Evolutionary conservation across 2,888 invertebrate species (phyloP), one percentile per base, ranked within the genome.

Genomic region (Lampropteryx suffumata): DNA sequence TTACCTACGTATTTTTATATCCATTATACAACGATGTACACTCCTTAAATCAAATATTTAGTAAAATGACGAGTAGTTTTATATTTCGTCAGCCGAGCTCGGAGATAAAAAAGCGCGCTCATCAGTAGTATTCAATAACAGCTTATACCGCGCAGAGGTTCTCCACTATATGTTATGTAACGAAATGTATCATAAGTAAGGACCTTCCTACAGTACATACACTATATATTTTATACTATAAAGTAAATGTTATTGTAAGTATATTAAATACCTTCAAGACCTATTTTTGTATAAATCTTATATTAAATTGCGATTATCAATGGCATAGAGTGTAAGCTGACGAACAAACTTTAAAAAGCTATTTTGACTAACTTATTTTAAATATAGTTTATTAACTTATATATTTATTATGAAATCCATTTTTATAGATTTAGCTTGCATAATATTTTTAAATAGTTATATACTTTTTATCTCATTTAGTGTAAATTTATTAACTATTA

Each of bases 401-500:
- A 13, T 28, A 17, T 4, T 17, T 17, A 17, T 17, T 34, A 34
- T 48, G 41, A 7, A 27, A 37, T 9, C 41, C 34, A 11, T n/a
- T 41, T 40, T 30, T 43, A 35, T 30, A 32, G 27, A 27, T 30
- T 44, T 45, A 30, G 12, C 34, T 34, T 14, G 26, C 24, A 35
- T 35, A 34, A 12, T 47, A 39, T 41, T 48, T 35, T 33, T 21
- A 33, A 26, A 36, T 36, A 40, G 6, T 24, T 24, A 5, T 21
- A 21, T 4, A 24, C 17, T 24, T 27, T 21, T 3, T 26, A 48
- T 41, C 48, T 48, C 29, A 41, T 41, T 48, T 29, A 34, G n/a
- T 41, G 28, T 48, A 41, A 21, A 30, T 30, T 11, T 17, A 11
- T 11, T 26, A 12, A 29, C 10, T 36, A n/a, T 11, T 12, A 14